phyloP scores from a whole-genome alignment of 1,140 invertebrate genomes.

The Acromyrmex echinatior region DNA sequence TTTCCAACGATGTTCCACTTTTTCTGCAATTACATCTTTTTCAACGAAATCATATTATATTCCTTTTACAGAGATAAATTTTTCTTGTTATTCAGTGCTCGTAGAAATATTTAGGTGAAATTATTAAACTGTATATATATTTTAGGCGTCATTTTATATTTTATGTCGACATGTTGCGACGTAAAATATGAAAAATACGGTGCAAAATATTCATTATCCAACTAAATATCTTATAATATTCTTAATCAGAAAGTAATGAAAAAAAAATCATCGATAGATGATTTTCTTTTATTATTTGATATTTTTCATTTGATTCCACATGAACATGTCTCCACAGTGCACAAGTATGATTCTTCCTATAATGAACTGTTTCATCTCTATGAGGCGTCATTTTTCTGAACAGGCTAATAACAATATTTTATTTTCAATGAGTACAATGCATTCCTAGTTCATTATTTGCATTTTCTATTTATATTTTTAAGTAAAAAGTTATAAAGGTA shows the following conservation, averaged over 20 bases:
- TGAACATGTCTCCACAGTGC: too few relatives aligned
- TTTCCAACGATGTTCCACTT: not conserved
- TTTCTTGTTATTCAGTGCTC: too few relatives aligned
- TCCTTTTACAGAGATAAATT: not conserved
- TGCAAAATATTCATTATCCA: not conserved
- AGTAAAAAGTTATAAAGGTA: too few relatives aligned
- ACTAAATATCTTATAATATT: not conserved
- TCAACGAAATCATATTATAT: not conserved
- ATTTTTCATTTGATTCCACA: too few relatives aligned
- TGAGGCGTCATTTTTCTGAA: too few relatives aligned
- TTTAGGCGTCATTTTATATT: not conserved
- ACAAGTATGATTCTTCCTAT: too few relatives aligned
- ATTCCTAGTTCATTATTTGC: too few relatives aligned
- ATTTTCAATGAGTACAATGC: too few relatives aligned
- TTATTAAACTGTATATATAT: not conserved
- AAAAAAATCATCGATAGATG: not conserved
- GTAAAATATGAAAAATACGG: not conserved
- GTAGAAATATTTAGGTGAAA: slow-evolving; percentile 12
- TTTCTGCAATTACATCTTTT: not conserved
- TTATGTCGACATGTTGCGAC: not conserved
- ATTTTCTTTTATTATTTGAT: not conserved
- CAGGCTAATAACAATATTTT: too few relatives aligned
- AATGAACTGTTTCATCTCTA: too few relatives aligned
- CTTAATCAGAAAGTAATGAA: not conserved
- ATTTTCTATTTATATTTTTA: too few relatives aligned